Evolutionary conservation across 2,797 vertebrate genomes (phyloP).

Genomic region (Alosa sapidissima): DNA sequence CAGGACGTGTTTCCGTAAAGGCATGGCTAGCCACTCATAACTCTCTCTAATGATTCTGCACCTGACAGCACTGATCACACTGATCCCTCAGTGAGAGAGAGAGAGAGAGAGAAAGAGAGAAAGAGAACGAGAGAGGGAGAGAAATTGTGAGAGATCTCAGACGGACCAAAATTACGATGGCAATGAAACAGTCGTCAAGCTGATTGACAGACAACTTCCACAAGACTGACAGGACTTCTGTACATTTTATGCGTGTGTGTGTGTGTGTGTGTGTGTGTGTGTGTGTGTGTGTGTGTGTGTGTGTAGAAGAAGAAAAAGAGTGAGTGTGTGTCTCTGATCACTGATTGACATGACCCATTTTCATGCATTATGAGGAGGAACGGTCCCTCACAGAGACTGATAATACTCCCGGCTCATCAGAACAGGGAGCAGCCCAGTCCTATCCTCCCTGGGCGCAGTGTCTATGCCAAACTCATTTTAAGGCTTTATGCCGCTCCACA

Average conservation of each 20-base stretch:
- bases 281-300: conserved; percentile 7
- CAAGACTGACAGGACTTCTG: background rate
- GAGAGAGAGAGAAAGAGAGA: background rate
- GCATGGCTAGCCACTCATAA: background rate
- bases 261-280: background rate
- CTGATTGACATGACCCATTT: conserved; percentile 20
- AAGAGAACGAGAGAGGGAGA: background rate
- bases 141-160: background rate
- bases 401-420: background rate
- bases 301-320: background rate
- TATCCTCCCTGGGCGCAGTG: background rate
- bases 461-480: conserved; percentile 11
- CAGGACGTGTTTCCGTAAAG: background rate
- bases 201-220: background rate
- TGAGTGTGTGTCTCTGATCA: background rate
- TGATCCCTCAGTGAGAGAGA: background rate
- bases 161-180: background rate
- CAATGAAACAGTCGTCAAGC: background rate
- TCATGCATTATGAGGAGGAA: conserved; percentile 15
- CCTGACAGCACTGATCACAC: conserved; percentile 3
- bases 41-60: background rate
- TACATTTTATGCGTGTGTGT: background rate
- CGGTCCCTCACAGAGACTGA: background rate
- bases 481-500: background rate
- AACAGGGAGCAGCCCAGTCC: background rate